A percentile compares a stretch with the other conserved stretches of the same genome.
phyloP scores from a whole-genome alignment of 2,888 invertebrate genomes.

The Lasioglossum malachurum region DNA sequence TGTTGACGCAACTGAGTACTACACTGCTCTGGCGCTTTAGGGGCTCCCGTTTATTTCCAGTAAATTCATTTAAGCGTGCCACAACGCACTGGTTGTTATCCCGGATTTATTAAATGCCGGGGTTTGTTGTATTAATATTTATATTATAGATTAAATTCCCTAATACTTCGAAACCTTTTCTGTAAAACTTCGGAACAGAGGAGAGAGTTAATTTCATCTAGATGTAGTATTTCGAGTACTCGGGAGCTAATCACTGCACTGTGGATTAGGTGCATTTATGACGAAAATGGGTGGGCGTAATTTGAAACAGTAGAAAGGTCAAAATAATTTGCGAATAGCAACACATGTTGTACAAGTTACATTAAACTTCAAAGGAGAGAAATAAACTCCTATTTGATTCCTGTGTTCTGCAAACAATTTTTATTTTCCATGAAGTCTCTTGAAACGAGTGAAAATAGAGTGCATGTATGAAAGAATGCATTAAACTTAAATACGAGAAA shows the following conservation, averaged over 20 bases:
- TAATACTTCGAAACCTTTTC: background rate
- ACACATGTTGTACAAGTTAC: background rate
- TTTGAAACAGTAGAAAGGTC: background rate
- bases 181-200: background rate
- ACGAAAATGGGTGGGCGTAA: background rate
- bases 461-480: no score
- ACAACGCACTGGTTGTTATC: background rate
- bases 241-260: background rate
- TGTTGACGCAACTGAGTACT: background rate
- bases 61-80: background rate
- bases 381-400: background rate
- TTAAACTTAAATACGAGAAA: background rate
- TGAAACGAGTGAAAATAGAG: no score
- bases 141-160: background rate
- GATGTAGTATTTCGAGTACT: background rate
- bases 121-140: background rate
- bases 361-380: no score
- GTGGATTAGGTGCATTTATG: background rate
- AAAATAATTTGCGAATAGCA: background rate
- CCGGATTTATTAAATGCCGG: background rate
- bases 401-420: background rate
- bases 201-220: background rate
- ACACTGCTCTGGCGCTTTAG: background rate
- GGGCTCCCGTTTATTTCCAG: background rate
- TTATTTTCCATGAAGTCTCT: background rate